Evolutionary conservation across 1,140 invertebrate genomes (phyloP), one percentile per base, ranked within the genome.

Genomic region (Linepithema humile): DNA sequence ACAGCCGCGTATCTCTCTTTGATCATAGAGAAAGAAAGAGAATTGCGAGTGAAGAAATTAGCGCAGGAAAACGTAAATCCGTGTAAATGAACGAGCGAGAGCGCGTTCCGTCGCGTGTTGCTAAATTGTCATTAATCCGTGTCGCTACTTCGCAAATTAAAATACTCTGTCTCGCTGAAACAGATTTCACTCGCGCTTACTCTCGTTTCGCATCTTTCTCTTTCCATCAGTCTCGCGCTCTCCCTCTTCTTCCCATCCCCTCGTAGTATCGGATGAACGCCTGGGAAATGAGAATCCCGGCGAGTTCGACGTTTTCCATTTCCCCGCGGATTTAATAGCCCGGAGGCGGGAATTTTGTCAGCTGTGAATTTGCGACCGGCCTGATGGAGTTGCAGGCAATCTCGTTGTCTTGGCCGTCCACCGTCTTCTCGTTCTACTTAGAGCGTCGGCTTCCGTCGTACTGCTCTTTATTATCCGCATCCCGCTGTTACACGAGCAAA

Each of bases 81-180:
- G 50, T 53, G 43, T 77, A 83, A 83, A 84, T 57, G 23, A 26
- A 26, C 72, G 32, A 89, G 85, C 55, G 69, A 40, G 23, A 45
- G 32, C 59, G 50, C 60, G 83, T 73, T 80, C n/a, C n/a, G n/a
- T n/a, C n/a, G 23, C 43, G 35, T 83, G 29, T 32, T 75, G 23
- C 48, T 15, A 15, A 73, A 35, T 15, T 20, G 10, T 45, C 40
- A 26, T 60, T 67, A 60, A 5, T 60, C 3, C 57, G 23, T 40
- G 35, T 75, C 6, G 65, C 15, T 55, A 57, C 55, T 84, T 75
- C 40, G 50, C 65, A 60, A 86, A 90, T 83, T 90, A 78, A 89
- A 88, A 86, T 43, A 78, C 12, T 67, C 45, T 45, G 20, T 60
- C 3, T 40, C n/a, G n/a, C n/a, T n/a, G n/a, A n/a, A n/a, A n/a